Base-by-base conservation (phyloP, 1,140 invertebrate genomes). In the Microplitis demolitor region DNA sequence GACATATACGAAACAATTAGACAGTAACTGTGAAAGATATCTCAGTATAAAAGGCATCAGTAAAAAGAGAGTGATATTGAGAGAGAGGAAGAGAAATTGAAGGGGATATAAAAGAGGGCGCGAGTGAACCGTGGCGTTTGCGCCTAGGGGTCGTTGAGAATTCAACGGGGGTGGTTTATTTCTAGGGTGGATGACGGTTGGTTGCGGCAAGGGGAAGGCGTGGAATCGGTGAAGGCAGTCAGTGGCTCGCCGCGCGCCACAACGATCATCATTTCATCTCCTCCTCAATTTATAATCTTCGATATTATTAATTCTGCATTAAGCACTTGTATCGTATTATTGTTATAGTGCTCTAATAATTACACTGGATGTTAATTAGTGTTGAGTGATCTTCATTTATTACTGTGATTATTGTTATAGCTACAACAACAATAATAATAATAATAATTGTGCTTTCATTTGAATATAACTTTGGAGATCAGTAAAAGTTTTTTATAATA, bases 201-300 rank as follows among this genome's bases (percentile, higher is more conserved):
- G 50, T 39, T 34, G 45, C 39, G 69, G 75, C 54, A 74, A 73
- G 76, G 79, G 79, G 78, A 77, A 82, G 77, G 78, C 79, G 76
- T 76, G 78, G 77, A 81, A 83, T 81, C 77, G 77, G 79, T 74
- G 77, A 77, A 83, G 77, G 77, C 76, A 83, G 81, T 83, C 82
- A 83, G 82, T 83, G 80, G 80, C 81, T 81, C 78, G 81, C 77
- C 81, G 81, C 80, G 82, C 82, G 82, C 78, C 81, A 81, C 82
- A 81, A 81, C 78, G 82, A 66, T 33, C 14, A 80, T 63, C 56
- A 61, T 71, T 37, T 53, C 51, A 50, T 37, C 69, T 61, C 35
- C 39, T 37, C 58, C 39, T 45, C 39, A 3, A 45, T 45, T 45
- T 45, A 11, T 8, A 45, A 45, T 45, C 39, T 45, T 45, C 11